phyloP scores from a whole-genome alignment of 2,888 invertebrate species.

The Lasioglossum villosulum region DNA sequence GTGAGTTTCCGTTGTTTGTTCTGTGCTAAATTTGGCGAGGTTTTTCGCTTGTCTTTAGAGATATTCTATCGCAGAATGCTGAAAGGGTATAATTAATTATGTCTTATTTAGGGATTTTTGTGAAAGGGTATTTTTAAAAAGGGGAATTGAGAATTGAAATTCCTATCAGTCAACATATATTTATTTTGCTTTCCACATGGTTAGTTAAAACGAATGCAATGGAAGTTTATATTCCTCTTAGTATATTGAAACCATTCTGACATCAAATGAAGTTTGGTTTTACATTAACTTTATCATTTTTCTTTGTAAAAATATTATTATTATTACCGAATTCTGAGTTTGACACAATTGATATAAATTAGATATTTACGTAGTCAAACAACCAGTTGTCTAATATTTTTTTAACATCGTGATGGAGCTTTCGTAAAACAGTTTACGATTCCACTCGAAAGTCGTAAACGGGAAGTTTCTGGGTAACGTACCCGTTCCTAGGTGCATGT shows the following conservation, averaged over 20 bases:
- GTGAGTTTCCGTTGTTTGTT: not conserved
- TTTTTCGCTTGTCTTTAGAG: not conserved
- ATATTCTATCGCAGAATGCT: not conserved
- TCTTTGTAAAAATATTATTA: not conserved
- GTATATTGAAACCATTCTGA: not conserved
- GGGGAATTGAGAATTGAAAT: not conserved
- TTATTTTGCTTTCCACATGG: not conserved
- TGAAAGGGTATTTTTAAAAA: not conserved
- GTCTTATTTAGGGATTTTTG: not conserved
- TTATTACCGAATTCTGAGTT: not conserved
- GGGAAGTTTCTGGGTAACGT: not conserved
- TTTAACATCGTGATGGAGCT: not conserved
- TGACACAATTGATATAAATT: not conserved
- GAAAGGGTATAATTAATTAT: not conserved
- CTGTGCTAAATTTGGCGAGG: not conserved
- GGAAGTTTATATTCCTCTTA: not conserved
- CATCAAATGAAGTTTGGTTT: not conserved
- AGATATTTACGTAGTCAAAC: not conserved
- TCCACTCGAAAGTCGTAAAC: not conserved
- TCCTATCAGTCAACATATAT: not conserved
- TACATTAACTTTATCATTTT: not conserved
- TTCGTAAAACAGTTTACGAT: slow-evolving; percentile 4
- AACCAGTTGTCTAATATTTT: not conserved
- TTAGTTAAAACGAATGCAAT: not conserved
- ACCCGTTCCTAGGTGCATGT: not conserved